These are phyloP conservation scores for Eupeodes luniger DNA, from an alignment of 2,888 invertebrate species.

Conservation along the genomic window DNA sequence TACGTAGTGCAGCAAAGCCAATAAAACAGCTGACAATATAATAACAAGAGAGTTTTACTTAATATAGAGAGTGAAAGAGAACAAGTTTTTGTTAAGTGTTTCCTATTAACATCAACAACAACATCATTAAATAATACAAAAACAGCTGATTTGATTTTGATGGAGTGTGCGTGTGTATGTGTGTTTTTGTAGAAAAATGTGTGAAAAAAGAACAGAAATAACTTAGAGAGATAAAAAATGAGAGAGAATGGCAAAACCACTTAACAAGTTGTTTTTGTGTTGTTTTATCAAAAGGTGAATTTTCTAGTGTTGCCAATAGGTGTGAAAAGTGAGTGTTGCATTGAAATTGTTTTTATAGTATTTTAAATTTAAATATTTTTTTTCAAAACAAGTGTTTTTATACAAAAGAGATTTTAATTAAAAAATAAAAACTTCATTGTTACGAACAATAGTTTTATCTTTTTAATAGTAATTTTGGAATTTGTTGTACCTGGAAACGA, in stretches of 20 bases:
- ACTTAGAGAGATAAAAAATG: slow-evolving; percentile 5
- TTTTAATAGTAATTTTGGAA: too few relatives aligned
- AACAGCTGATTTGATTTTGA: slow-evolving; percentile 63
- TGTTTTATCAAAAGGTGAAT: slow-evolving; percentile 30
- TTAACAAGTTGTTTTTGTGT: slow-evolving; percentile 70
- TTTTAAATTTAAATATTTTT: too few relatives aligned
- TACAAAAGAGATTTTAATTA: too few relatives aligned
- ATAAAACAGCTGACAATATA: background rate
- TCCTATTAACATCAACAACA: background rate
- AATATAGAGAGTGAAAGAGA: slow-evolving; percentile 22
- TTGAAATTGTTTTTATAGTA: background rate
- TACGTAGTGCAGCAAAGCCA: background rate
- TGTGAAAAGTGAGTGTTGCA: background rate
- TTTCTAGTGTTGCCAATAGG: slow-evolving; percentile 6
- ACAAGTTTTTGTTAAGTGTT: slow-evolving; percentile 55
- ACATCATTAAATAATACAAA: slow-evolving; percentile 28
- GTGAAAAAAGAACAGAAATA: slow-evolving; percentile 22
- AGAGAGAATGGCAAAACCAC: slow-evolving; percentile 55
- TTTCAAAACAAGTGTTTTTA: too few relatives aligned
- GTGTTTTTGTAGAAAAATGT: background rate
- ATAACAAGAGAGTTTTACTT: slow-evolving; percentile 7
- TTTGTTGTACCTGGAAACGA: too few relatives aligned
- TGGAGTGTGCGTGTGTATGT: slow-evolving; percentile 55
- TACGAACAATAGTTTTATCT: too few relatives aligned
- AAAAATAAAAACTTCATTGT: too few relatives aligned